A percentile compares a stretch with the other conserved stretches of the same genome.
Conservation (phyloP, 2,888 invertebrate species). For the Eupithecia abbreviata region DNA sequence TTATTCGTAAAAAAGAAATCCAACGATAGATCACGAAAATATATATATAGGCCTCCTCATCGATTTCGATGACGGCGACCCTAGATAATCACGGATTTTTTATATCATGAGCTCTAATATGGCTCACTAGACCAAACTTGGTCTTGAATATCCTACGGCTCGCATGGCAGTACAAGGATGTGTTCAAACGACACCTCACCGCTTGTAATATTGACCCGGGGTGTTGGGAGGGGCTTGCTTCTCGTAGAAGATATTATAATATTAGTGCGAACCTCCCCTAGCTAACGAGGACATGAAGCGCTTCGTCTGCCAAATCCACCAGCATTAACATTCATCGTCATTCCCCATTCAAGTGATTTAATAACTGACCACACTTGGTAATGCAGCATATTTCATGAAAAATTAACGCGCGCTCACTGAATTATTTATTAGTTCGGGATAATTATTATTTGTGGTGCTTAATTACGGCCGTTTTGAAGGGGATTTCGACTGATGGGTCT, state of each 20-base stretch:
- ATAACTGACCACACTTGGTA: conserved; percentile 30
- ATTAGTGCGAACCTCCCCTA: not conserved
- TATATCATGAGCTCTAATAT: too few species aligned
- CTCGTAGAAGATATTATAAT: too few species aligned
- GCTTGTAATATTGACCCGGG: too few species aligned
- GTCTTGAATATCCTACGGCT: too few species aligned
- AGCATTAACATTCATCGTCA: conserved; percentile 33
- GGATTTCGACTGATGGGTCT: not conserved
- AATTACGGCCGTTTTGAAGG: not conserved
- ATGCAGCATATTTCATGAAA: conserved; percentile 21
- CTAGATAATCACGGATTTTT: too few species aligned
- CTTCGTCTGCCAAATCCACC: conserved; percentile 24
- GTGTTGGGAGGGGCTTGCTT: too few species aligned
- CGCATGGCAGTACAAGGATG: too few species aligned
- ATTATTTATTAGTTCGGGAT: conserved; percentile 5
- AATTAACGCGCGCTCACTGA: conserved; percentile 13
- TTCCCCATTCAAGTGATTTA: conserved; percentile 25
- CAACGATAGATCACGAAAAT: not conserved
- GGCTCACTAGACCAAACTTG: too few species aligned
- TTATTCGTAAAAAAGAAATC: not conserved
- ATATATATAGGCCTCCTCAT: too few species aligned
- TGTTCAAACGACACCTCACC: too few species aligned
- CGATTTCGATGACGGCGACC: too few species aligned
- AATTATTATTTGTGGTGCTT: not conserved
- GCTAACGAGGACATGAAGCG: conserved; percentile 12